phyloP scores from a whole-genome alignment of 2,797 vertebrate genomes.

The Leptatherina wallacei region DNA sequence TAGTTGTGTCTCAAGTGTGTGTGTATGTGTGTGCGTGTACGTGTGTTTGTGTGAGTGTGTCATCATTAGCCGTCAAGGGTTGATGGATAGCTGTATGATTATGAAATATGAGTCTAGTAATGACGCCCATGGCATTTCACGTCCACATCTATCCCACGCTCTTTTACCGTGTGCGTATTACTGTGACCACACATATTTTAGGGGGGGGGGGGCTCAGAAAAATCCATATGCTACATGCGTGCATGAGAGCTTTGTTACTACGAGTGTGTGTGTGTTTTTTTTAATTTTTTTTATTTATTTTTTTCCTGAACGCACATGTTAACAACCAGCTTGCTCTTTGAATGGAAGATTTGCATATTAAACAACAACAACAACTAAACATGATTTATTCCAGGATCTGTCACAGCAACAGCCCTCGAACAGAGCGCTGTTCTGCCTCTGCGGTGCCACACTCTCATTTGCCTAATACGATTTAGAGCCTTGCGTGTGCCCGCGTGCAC shows the following conservation, averaged over 20 bases:
- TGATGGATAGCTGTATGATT: conserved; percentile 65
- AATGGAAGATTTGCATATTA: conserved; percentile 77
- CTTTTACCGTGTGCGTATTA: conserved; percentile 17
- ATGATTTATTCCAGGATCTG: conserved; percentile 75
- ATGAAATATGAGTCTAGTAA: conserved; percentile 67
- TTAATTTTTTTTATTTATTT: too few relatives aligned
- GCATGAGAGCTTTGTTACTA: conserved; percentile 3
- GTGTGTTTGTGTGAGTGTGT: conserved; percentile 24
- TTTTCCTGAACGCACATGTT: conserved; percentile 54
- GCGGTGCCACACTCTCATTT: conserved; percentile 64
- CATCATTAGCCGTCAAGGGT: conserved; percentile 65
- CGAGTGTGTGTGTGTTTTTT: conserved; percentile 19
- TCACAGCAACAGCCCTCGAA: conserved; percentile 64
- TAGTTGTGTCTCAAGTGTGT: neutral
- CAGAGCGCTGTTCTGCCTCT: conserved; percentile 47
- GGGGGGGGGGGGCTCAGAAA: neutral
- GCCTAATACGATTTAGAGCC: conserved; percentile 73
- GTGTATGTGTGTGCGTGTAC: neutral
- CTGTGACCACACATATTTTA: conserved; percentile 22
- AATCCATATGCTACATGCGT: conserved; percentile 24
- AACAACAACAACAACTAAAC: conserved; percentile 70
- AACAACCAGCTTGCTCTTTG: conserved; percentile 66
- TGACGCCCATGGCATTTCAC: conserved; percentile 71
- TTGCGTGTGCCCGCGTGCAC: conserved; percentile 28
- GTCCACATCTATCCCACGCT: conserved; percentile 54